Conservation (phyloP, 2,888 invertebrate genomes). For the Tetropium fuscum region DNA sequence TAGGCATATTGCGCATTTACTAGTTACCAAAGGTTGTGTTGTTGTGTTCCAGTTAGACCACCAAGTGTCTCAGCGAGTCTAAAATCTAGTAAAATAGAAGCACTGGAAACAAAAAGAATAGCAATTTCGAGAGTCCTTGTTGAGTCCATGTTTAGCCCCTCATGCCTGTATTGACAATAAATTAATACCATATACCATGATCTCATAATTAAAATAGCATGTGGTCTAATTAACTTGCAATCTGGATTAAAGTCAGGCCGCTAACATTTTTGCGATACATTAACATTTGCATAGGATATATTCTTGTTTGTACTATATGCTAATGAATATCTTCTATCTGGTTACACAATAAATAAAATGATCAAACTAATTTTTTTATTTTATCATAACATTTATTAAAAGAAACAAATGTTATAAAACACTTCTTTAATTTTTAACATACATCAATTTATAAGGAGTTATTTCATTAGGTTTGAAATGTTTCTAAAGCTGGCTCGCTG, state of each 20-base stretch:
- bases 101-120: slow-evolving; percentile 43
- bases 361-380: slow-evolving; percentile 10
- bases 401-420: no score
- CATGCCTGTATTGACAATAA: slow-evolving; percentile 43
- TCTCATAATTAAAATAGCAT: slow-evolving; percentile 36
- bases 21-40: slow-evolving; percentile 27
- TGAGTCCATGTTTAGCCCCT: slow-evolving; percentile 43
- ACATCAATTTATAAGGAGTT: slow-evolving; percentile 4
- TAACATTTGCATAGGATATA: neutral
- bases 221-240: slow-evolving; percentile 44
- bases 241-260: slow-evolving; percentile 6
- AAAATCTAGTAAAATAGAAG: slow-evolving; percentile 41
- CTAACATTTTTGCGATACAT: slow-evolving; percentile 1
- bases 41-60: slow-evolving; percentile 41
- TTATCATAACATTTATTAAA: no score
- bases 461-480: slow-evolving; percentile 3
- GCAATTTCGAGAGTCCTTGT: slow-evolving; percentile 53
- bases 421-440: neutral
- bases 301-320: slow-evolving; percentile 1
- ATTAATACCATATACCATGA: slow-evolving; percentile 36
- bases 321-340: slow-evolving; percentile 1
- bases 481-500: slow-evolving; percentile 27
- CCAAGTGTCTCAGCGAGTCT: slow-evolving; percentile 38
- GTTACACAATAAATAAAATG: slow-evolving; percentile 1
- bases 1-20: slow-evolving; percentile 40